Evolutionary conservation across 2,113 vertebrate species (phyloP), one percentile per base, ranked within the genome.

Genomic region (Poicephalus gulielmi): DNA sequence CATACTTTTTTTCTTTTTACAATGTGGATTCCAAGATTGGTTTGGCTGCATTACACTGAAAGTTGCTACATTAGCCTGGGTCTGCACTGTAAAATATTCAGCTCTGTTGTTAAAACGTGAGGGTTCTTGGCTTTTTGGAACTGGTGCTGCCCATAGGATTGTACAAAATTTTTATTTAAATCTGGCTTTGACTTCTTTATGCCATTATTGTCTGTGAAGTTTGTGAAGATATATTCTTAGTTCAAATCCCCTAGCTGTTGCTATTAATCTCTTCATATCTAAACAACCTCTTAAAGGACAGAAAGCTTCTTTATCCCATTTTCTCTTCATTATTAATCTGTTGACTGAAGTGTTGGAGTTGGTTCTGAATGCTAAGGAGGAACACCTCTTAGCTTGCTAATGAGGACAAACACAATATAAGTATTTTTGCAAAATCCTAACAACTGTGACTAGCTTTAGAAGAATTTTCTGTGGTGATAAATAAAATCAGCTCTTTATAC

Each of bases 191-290:
- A 31, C 33, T 69, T 91, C 27, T 88, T 92, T 88, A 15, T 75
- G 43, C 20, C 4, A 14, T 50, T 86, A 83, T 83, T 19, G 49
- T 5, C 37, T 53, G 17, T 13, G 46, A 85, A 79, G 16, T 77
- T 85, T 95, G 35, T 76, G 24, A 91, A 91, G 52, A 59, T 13
- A n/a, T 27, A 91, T 63, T 89, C 52, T 76, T 79, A 9, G 20
- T 82, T 94, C 55, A 68, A 33, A 78, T 89, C 23, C 44, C 23
- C 9, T 24, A 60, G 39, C 44, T 35, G 55, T 35, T 73, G 39
- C 75, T 76, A 89, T 92, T 95, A 89, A 94, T 92, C 52, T 91
- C 44, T 57, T 85, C 17, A 37, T 76, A 87, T 57, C 33, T 78
- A 71, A 94, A 60, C 60, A 60, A 20, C 39, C 52, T 89, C 50